phyloP scores from a whole-genome alignment of 2,797 vertebrate genomes.

The Coregonus ussuriensis region DNA sequence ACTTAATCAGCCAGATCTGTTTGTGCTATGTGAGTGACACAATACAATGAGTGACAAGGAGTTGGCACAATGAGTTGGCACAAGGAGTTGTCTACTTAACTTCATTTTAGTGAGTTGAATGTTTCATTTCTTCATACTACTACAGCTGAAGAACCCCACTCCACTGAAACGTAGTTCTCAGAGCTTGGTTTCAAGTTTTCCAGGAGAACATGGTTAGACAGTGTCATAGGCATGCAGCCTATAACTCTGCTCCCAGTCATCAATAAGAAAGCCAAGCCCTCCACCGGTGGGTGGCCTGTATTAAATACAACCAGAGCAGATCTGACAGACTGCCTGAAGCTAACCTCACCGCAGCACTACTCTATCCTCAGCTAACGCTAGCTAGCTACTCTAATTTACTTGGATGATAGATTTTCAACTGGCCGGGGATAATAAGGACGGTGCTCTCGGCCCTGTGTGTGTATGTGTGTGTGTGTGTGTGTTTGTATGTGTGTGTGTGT shows the following conservation, averaged over 20 bases:
- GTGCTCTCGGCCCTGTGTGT: neutral
- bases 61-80: neutral
- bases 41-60: no score
- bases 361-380: neutral
- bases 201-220: neutral
- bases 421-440: constrained; percentile 46
- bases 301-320: constrained; percentile 25
- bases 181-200: neutral
- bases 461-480: no score
- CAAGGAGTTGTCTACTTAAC: neutral
- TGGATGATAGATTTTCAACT: constrained; percentile 40
- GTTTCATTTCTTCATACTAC: neutral
- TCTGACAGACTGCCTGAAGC: constrained; percentile 26
- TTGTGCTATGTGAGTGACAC: no score
- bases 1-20: no score
- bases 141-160: neutral
- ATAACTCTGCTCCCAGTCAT: constrained; percentile 17
- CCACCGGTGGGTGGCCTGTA: constrained; percentile 16
- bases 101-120: neutral
- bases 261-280: constrained; percentile 9
- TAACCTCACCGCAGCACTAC: constrained; percentile 6
- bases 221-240: constrained; percentile 7
- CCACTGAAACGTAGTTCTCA: neutral
- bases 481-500: no score
- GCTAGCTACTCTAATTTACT: constrained; percentile 32